Evolutionary conservation across 2,888 invertebrate genomes (phyloP), one percentile per base, ranked within the genome.

Genomic region (Synergus umbraculus): DNA sequence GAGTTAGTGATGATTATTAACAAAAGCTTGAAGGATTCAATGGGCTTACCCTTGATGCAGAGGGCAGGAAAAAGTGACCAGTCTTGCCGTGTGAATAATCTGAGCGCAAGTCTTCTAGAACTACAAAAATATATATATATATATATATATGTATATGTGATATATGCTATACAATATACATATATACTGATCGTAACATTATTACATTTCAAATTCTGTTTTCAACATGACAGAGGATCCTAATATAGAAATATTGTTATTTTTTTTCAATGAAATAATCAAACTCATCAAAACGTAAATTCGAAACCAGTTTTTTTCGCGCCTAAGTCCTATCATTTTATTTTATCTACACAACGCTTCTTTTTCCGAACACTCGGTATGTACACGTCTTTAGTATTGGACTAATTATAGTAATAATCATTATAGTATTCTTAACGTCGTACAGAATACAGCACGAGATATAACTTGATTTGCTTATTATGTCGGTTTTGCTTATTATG

Each of bases 111-210:
- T 89, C 85, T 86, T 83, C 90, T 90, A 90, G 83, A 89, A 87
- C 90, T 90, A 90, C 88, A 90, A 90, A 90, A 90, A 29, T 29
- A 29, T 29, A 29, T 29, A n/a, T n/a, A 90, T 89, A 90, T 89
- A 88, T 89, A 88, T 66, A 66, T 66, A 87, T 88, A 54, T 69
- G 37, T 78, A 73, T 79, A 60, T 87, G 82, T 88, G 86, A 66
- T 67, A 46, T 46, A 22, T 67, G 22, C 37, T 67, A 67, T 22
- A 46, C 44, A 67, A 67, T 87, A 86, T 87, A 84, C 58, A 78
- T 81, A 82, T 79, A 44, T 76, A 58, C 41, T 43, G 41, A 81
- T 78, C 76, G 85, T 87, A 87, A 84, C 82, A 82, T 83, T 82
- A 81, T 85, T 69, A 87, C 86, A 86, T 89, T 89, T 88, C 85